Base-by-base conservation (phyloP, 2,888 invertebrate genomes). In the Latheticus oryzae region DNA sequence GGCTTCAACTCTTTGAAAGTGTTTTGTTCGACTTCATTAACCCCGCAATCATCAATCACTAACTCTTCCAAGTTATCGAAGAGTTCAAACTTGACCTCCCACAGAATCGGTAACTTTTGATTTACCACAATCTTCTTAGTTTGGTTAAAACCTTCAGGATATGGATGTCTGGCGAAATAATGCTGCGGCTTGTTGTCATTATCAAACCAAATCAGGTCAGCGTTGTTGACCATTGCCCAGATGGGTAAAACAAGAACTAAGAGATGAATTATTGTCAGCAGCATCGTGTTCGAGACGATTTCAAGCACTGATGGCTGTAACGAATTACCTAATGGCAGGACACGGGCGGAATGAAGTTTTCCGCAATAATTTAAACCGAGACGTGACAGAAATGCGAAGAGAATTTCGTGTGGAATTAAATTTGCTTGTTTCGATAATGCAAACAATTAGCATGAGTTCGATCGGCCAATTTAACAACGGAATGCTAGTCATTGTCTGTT, bases 111-210 rank as follows among this genome's bases (percentile, higher is more conserved):
- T 33, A 71, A 62, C 33, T 62, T 63, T 38, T 71, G 70, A 47
- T 67, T 68, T 11, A 73, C 60, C 35, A 60, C 57, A 42, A 73
- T 68, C 61, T 65, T 65, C 5, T 58, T 59, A 3, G 71, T 66
- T 9, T 62, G 59, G 17, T 58, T 60, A 16, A 71, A 38, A 3
- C 63, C 63, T 5, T 67, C 70, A 1, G 72, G 65, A 9, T 62
- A 56, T 15, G 66, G 60, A 13, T 63, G 50, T 30, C 61, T 56
- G 17, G 66, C 65, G 17, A 58, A 38, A 53, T 65, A 70, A 30
- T 63, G 50, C 13, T 67, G 62, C 1, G 67, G 60, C 43, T 64
- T 51, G 7, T 58, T 56, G 33, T 59, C 58, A 3, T 60, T 35
- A 8, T 67, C 65, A 35, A 62, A 64, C 66, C 69, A 72, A 33